Conservation (phyloP, 1,140 invertebrate species). For the Drosophila tsacasi region DNA sequence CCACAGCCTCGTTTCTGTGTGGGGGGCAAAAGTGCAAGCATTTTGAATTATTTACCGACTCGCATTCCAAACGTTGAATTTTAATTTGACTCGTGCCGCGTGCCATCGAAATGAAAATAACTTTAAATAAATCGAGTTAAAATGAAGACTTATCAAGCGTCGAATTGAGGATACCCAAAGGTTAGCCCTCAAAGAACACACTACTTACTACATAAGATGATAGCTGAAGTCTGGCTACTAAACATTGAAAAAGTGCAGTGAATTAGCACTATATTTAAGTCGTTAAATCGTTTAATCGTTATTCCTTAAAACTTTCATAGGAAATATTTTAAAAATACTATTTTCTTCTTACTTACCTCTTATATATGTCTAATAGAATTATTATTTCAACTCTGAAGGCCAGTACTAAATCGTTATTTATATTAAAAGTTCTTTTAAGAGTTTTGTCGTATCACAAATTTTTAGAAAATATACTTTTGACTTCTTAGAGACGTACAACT, state of each 20-base stretch:
- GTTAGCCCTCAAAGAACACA: neutral
- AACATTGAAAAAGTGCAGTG: neutral
- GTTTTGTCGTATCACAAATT: neutral
- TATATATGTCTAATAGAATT: neutral
- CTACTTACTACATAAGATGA: neutral
- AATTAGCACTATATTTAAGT: neutral
- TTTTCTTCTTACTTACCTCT: neutral
- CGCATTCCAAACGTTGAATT: constrained; percentile 48
- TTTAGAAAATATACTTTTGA: neutral
- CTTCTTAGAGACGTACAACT: too few relatives aligned
- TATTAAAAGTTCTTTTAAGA: neutral
- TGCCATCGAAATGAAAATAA: constrained; percentile 41
- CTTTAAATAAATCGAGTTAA: constrained; percentile 30
- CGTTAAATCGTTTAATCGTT: neutral
- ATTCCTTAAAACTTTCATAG: neutral
- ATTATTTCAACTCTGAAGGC: neutral
- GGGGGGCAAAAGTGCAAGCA: constrained; percentile 4
- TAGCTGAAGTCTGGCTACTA: neutral
- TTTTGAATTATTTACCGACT: constrained; percentile 43
- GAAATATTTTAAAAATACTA: too few relatives aligned
- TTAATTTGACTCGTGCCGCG: constrained; percentile 50
- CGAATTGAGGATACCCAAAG: constrained; percentile 7
- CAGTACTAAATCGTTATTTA: neutral
- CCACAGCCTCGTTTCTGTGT: neutral
- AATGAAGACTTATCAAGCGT: neutral